Evolutionary conservation across 2,888 invertebrate species (phyloP).

Genomic region (Drosophila affinis): DNA sequence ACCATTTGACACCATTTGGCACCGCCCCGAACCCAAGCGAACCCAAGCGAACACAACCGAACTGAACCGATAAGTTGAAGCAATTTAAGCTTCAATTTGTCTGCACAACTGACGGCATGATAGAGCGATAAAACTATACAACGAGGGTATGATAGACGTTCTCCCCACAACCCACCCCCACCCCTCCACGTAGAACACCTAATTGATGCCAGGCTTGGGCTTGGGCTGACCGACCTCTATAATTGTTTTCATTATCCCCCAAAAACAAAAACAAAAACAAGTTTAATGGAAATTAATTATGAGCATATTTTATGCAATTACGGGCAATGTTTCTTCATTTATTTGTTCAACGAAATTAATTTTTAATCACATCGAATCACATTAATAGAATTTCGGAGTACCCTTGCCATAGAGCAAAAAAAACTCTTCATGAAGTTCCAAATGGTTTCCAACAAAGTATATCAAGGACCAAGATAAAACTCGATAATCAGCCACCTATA

Average conservation of each 20-base stretch:
- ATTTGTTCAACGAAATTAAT: neutral
- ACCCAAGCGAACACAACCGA: conserved; percentile 36
- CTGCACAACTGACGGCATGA: conserved; percentile 6
- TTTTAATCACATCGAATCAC: neutral
- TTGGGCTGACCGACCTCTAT: neutral
- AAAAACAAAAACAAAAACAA: neutral
- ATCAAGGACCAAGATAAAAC: too few relatives aligned
- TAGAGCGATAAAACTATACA: too few relatives aligned
- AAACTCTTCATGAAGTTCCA: too few relatives aligned
- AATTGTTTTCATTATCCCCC: neutral
- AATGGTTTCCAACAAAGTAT: too few relatives aligned
- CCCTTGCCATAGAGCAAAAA: too few relatives aligned
- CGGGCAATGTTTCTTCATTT: neutral
- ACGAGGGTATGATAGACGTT: neutral
- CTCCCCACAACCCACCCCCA: too few relatives aligned
- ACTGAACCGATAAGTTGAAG: conserved; percentile 56
- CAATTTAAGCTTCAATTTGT: conserved; percentile 54
- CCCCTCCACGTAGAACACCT: neutral
- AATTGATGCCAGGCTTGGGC: neutral
- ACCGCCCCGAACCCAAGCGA: conserved; percentile 49
- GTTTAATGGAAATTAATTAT: neutral
- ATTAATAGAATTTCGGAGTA: neutral
- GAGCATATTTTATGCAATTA: neutral
- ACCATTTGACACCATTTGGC: conserved; percentile 64
- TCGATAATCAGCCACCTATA: too few relatives aligned